Base-by-base conservation (phyloP, 2,797 vertebrate genomes). In the Darevskia mixta region DNA sequence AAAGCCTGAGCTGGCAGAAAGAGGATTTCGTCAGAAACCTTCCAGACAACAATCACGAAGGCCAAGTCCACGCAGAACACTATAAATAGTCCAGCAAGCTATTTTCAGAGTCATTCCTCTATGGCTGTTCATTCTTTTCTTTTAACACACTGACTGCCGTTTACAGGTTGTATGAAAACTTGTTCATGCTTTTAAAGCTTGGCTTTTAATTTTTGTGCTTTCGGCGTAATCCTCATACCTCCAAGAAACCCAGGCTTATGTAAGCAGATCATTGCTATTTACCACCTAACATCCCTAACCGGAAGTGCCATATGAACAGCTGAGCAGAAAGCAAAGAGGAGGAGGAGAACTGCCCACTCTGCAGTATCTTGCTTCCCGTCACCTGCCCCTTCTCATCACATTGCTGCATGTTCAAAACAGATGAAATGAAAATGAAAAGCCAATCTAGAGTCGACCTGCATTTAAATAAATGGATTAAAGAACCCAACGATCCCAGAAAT, bases 11-110 rank as follows among this genome's bases (percentile, higher is more conserved):
- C 32, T 67, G 77, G 58, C 82, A 32, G 71, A 35, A 45, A 1
- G 17, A 79, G 32, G 13, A 35, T 82, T 82, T 73, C 67, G 72
- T 72, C 23, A 71, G 66, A 82, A 85, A 79, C 79, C 76, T 73
- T 79, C 67, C 58, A 77, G 83, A 79, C 66, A 73, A 79, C 82
- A 80, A 69, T 85, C 13, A 38, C 18, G 32, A 35, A 55, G 32
- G 78, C 66, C 32, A 66, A 79, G 67, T 10, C 15, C 17, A 82
- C 32, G 18, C 27, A 6, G 64, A 82, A 41, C 0, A 15, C 75
- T 86, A 90, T 86, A 82, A 90, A 90, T 88, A 88, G 79, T 20
- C 4, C 6, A 13, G 41, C 23, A 23, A 8, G 25, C 67, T 86
- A 86, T 88, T 86, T 90, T 45, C 76, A 79, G 82, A 71, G 29